Evolutionary conservation across 2,113 vertebrate species (phyloP), one percentile per base, ranked within the genome.

Genomic region (Antigone vipio): DNA sequence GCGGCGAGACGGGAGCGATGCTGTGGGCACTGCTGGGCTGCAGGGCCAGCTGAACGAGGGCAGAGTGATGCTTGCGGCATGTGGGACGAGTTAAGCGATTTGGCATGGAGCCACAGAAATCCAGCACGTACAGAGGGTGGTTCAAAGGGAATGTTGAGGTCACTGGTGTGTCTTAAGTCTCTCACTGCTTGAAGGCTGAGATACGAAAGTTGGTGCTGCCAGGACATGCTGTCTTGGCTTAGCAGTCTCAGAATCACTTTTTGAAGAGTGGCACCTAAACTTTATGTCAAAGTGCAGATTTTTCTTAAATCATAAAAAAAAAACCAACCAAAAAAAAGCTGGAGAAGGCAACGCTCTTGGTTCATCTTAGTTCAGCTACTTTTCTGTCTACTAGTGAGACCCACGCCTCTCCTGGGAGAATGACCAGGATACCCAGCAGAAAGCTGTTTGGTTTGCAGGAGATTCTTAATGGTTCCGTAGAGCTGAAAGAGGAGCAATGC

Each of bases 1-100:
- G 27, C 34, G 55, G 38, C 0, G 1, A 47, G 16, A 13, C 2
- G 2, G 38, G 38, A 69, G 29, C 2, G 1, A 3, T 69, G 34
- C 32, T 40, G 15, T 1, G 3, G 49, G 6, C 4, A 44, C 4
- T 5, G 9, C 32, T 1, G 9, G 17, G 34, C 23, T 79, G 62
- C 32, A 30, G 58, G 32, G 9, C 29, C 17, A 22, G 30, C 49
- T 77, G 38, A 40, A 17, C 0, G 0, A 58, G 40, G n/a, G 12
- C 45, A 53, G 35, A 30, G 10, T 1, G 4, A 13, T 47, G 44
- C 15, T 84, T 53, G 20, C 3, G 2, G 32, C 38, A 1, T 29
- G 11, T 11, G 9, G 18, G 68, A 22, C 1, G 3, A 62, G 15
- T 62, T 58, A 17, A 53, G 22, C 3, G 8, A 40, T 68, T 77